A percentile compares a stretch with the other conserved stretches of the same genome.
These are phyloP conservation scores for Silurus aristotelis DNA, from an alignment of 2,797 vertebrate genomes.

Conservation along the genomic window DNA sequence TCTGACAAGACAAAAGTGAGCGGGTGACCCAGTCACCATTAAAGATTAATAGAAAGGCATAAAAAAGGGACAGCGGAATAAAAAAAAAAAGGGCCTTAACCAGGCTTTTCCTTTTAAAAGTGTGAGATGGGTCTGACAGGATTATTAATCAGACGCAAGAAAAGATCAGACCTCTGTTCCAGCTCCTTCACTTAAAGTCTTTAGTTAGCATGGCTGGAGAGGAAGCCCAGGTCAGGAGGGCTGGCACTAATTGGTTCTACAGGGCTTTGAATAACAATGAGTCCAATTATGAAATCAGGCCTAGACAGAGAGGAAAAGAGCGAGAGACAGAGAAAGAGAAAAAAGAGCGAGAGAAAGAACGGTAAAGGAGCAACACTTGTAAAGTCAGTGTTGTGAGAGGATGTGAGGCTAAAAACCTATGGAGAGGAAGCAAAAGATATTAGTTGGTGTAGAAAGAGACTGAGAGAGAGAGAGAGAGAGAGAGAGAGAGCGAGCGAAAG, in stretches of 20 bases:
- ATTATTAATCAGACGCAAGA: slow-evolving; percentile 89
- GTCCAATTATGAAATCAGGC: slow-evolving; percentile 80
- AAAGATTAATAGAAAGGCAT: slow-evolving; percentile 88
- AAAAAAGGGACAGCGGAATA: slow-evolving; percentile 65
- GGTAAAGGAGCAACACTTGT: slow-evolving; percentile 24
- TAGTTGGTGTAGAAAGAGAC: slow-evolving; percentile 45
- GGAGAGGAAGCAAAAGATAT: slow-evolving; percentile 47
- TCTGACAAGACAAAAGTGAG: slow-evolving; percentile 88
- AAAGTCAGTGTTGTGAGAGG: slow-evolving; percentile 47
- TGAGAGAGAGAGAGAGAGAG: slow-evolving; percentile 45
- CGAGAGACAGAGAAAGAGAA: slow-evolving; percentile 56
- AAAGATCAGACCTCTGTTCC: slow-evolving; percentile 55
- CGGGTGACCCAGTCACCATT: slow-evolving; percentile 83
- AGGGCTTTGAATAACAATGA: slow-evolving; percentile 79
- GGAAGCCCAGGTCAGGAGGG: slow-evolving; percentile 77
- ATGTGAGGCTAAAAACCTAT: slow-evolving; percentile 48
- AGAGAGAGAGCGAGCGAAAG: slow-evolving; percentile 21
- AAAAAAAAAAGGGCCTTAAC: slow-evolving; percentile 67
- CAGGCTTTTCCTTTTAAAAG: slow-evolving; percentile 83
- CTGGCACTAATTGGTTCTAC: slow-evolving; percentile 83
- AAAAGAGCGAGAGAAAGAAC: not conserved
- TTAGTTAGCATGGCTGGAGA: slow-evolving; percentile 70
- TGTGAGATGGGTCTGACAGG: slow-evolving; percentile 86
- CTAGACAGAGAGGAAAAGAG: not conserved
- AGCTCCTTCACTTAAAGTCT: slow-evolving; percentile 73